Conservation (phyloP, 1,140 invertebrate genomes). For the Protaetia brevitarsis region DNA sequence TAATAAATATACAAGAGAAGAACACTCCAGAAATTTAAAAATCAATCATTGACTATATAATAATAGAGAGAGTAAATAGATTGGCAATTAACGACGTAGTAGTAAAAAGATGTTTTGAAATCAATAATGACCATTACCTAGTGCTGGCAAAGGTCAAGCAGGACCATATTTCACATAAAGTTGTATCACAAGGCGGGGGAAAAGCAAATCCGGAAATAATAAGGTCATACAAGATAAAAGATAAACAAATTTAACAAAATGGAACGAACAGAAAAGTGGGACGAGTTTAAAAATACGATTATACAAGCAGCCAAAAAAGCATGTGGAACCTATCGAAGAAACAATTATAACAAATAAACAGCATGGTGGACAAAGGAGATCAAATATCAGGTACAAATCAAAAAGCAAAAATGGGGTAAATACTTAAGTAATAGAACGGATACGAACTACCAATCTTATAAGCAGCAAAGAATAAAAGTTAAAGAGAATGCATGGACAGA, state of each 20-base stretch:
- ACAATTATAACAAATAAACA: background rate
- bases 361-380: background rate
- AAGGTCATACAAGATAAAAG: slow-evolving; percentile 15
- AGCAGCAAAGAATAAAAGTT: background rate
- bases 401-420: background rate
- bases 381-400: background rate
- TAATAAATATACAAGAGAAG: slow-evolving; percentile 29
- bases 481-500: background rate
- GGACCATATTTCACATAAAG: background rate
- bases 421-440: slow-evolving; percentile 17
- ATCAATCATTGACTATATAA: slow-evolving; percentile 32
- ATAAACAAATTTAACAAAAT: background rate
- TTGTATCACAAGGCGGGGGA: background rate
- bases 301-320: background rate
- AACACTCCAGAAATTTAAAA: slow-evolving; percentile 28
- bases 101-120: slow-evolving; percentile 30
- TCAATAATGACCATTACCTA: slow-evolving; percentile 31
- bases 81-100: slow-evolving; percentile 24
- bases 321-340: background rate
- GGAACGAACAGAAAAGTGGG: background rate
- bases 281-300: background rate
- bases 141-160: slow-evolving; percentile 21
- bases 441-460: background rate
- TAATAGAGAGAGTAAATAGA: slow-evolving; percentile 25
- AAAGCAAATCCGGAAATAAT: background rate